Evolutionary conservation across 2,113 vertebrate species (phyloP).

Genomic region (Calypte anna): DNA sequence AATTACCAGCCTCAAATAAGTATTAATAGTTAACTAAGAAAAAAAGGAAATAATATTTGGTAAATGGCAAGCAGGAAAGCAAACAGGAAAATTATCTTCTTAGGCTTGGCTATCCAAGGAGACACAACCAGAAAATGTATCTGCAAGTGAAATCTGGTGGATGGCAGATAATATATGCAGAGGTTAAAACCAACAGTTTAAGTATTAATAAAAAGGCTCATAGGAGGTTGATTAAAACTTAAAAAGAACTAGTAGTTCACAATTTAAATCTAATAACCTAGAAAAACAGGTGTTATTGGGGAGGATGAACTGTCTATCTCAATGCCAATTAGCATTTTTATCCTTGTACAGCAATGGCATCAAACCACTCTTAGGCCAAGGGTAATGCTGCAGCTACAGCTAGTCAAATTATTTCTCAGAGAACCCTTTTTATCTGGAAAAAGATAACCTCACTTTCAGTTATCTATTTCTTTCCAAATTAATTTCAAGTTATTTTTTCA

Average conservation of each 20-base stretch:
- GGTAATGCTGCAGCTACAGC: background rate
- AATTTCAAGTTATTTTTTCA: conserved; percentile 2
- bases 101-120: background rate
- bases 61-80: background rate
- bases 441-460: background rate
- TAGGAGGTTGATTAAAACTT: background rate
- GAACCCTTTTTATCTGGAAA: background rate
- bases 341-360: background rate
- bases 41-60: background rate
- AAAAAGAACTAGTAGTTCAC: background rate
- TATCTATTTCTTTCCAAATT: background rate
- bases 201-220: background rate
- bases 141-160: background rate
- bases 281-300: background rate
- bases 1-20: background rate
- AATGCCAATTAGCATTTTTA: background rate
- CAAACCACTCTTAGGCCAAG: background rate
- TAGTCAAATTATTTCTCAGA: background rate
- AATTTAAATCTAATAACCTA: background rate
- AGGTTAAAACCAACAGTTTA: background rate
- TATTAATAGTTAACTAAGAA: background rate
- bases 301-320: background rate
- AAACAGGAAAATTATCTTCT: background rate
- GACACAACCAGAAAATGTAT: background rate
- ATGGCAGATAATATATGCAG: rapidly evolving